Conservation (phyloP, 2,797 vertebrate species). For the Poeciliopsis gracilis region DNA sequence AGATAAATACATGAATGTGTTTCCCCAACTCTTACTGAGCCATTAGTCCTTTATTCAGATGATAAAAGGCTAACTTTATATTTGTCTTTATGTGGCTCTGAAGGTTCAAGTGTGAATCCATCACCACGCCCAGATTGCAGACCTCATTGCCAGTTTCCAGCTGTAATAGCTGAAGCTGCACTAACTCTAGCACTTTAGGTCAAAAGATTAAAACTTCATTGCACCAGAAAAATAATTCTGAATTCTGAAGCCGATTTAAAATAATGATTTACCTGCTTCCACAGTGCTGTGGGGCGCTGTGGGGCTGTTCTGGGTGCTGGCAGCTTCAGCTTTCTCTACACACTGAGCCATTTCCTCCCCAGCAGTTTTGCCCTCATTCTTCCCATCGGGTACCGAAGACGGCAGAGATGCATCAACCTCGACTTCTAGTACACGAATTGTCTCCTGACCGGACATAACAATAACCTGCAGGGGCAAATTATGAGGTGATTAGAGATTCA, state of each 20-base stretch:
- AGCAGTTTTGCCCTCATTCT: constrained; percentile 53
- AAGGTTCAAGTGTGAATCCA: no score
- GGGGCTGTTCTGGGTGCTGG: constrained; percentile 50
- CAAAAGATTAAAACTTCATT: no score
- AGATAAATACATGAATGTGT: no score
- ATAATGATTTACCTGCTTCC: constrained; percentile 64
- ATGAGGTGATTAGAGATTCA: not conserved
- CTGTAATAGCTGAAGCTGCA: no score
- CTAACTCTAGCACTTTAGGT: no score
- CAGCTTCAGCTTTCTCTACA: constrained; percentile 57
- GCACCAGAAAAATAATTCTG: not conserved
- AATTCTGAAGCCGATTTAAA: not conserved
- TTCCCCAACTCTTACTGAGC: no score
- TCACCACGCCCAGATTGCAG: no score
- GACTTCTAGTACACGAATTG: constrained; percentile 93
- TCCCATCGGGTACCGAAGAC: constrained; percentile 62
- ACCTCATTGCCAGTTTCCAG: no score
- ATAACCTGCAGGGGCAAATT: constrained; percentile 84
- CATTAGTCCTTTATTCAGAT: no score
- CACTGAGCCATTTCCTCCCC: constrained; percentile 56
- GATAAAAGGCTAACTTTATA: no score
- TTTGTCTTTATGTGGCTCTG: no score
- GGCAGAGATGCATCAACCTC: constrained; percentile 86
- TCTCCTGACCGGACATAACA: constrained; percentile 96
- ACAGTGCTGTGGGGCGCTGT: constrained; percentile 41